Evolutionary conservation across 2,113 vertebrate genomes (phyloP).

Genomic region (Pteropus alecto): DNA sequence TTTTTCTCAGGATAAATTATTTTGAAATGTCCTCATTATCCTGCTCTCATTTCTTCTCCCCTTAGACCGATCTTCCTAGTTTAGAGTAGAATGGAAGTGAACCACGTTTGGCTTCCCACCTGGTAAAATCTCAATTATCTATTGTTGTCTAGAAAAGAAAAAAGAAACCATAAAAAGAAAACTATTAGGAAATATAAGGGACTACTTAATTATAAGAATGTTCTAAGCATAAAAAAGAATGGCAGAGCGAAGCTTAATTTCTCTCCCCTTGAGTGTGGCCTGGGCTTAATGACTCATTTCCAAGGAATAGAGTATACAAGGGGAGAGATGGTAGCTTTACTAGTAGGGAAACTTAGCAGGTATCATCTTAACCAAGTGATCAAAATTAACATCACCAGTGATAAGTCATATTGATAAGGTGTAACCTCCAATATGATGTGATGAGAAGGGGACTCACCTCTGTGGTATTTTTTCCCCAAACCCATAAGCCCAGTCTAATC

Average conservation of each 20-base stretch:
- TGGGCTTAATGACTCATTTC: neutral
- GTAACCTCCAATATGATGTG: neutral
- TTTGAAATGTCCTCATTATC: neutral
- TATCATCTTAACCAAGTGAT: neutral
- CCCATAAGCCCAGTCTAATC: neutral
- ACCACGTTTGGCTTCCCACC: neutral
- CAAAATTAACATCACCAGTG: neutral
- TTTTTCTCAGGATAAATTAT: slow-evolving; percentile 4
- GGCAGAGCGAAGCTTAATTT: neutral
- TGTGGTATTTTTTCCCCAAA: neutral
- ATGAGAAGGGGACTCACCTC: neutral
- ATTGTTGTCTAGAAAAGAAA: neutral
- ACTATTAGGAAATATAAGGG: neutral
- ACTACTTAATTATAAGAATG: neutral
- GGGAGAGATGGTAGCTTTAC: neutral
- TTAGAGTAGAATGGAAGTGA: neutral
- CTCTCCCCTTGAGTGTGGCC: neutral
- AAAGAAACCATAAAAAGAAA: neutral
- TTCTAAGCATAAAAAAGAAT: neutral
- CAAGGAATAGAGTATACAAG: neutral
- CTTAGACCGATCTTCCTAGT: neutral
- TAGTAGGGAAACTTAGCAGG: neutral
- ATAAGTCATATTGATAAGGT: neutral
- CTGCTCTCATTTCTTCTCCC: neutral
- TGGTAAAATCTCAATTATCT: neutral